Base-by-base conservation (phyloP, 2,888 invertebrate species). In the Rhagonycha fulva region DNA sequence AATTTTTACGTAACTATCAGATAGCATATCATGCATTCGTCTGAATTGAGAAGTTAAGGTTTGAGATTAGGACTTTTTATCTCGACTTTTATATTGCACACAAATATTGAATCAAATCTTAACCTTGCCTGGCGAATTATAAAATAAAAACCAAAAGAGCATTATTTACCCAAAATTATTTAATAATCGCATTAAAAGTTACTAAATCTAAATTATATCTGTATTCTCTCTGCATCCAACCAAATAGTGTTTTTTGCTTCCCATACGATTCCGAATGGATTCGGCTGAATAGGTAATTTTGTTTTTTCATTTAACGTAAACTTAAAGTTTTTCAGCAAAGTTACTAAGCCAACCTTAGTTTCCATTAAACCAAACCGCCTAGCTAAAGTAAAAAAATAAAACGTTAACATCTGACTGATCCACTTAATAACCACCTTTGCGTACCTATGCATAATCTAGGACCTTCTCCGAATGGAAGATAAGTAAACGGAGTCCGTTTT, bases 31-130 rank as follows among this genome's bases (percentile, higher is more conserved):
- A 72, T 72, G 70, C 73, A 69, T 70, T 66, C 71, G 70, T 72
- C 74, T 62, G 28, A 70, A 79, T 79, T 79, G 75, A 77, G 75
- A 79, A 75, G 77, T 75, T 77, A 72, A 75, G 71, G 66, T 63
- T 68, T 73, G 12, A 68, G 73, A 68, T 69, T 73, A 73, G 69
- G 68, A 73, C 62, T 73, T 68, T 60, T 72, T 69, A 30, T 69
- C 62, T 60, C 30, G 11, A 14, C 14, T 67, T 47, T n/a, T 47
- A n/a, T n/a, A 47, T 47, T 47, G 12, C 4, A 32, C 11, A 32
- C 11, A 32, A 47, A n/a, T 47, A 47, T 47, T n/a, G 1, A 4
- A 12, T 12, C 5, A 12, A 32, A 32, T 32, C 10, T 32, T 12
- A 32, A 32, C 12, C n/a, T 12, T 4, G 4, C 0, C 32, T 47